Base-by-base conservation (phyloP, 2,113 vertebrate species). In the Toxotes jaculatrix region DNA sequence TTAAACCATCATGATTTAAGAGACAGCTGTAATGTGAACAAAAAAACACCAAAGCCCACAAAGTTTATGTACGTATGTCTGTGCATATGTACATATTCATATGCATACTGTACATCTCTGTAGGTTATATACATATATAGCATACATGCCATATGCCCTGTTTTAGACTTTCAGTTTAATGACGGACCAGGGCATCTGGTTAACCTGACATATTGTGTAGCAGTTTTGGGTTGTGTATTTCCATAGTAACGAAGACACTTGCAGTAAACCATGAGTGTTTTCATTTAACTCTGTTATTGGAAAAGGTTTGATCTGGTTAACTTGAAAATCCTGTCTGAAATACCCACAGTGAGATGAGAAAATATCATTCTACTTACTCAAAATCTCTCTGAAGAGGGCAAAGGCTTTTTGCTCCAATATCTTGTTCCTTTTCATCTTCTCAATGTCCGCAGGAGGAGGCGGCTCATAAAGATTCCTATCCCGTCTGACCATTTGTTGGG, bases 351-450 rank as follows among this genome's bases (percentile, higher is more conserved):
- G 4, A 7, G 36, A 38, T 38, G 16, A 13, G 16, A 47, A 55
- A 34, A 45, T 2, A 3, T 69, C 12, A 31, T 1, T 40, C 2
- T 32, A 36, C 92, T 92, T 91, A 98, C 98, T 95, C 42, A 98
- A 66, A 83, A 98, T 98, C 93, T 98, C 97, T 79, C 85, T 92
- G 90, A 98, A 93, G n/a, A 98, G 92, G 13, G 94, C 96, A 87
- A 96, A 96, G 0, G 95, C 96, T 90, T 96, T 99, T 92, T 97
- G 94, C 74, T 98, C 96, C 88, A 97, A 95, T 10, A 96, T 89
- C 68, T 77, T 91, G 36, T 89, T 95, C 66, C 85, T 93, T 89
- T 89, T 98, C 96, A 97, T 98, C 90, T 82, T 96, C 78, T 97
- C 95, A 7, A 98, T 77, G 38, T 97, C 93, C 6, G 90, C 86